Percentiles rank a stretch among this genome's conserved stretches.
Evolutionary conservation across 35 echinoderm and acorn worm species (phyloP).

Genomic region (Lytechinus variegatus): DNA sequence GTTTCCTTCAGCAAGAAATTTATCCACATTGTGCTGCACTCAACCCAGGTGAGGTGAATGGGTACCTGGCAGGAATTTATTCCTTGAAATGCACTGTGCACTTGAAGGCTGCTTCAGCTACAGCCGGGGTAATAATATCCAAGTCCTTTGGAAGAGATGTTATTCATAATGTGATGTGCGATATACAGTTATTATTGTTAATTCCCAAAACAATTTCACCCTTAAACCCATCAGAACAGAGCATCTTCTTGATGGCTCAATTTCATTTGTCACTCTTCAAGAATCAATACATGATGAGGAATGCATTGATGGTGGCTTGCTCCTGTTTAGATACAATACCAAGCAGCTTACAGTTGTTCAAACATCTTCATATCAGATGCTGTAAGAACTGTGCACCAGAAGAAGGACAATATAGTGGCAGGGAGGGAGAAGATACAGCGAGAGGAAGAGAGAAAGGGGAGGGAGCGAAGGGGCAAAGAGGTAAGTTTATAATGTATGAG

Average conservation of each 20-base stretch:
- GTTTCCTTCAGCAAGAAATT: too few species aligned
- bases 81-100: too few species aligned
- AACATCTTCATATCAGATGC: neutral
- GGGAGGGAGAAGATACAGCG: too few species aligned
- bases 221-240: neutral
- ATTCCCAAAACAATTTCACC: neutral
- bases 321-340: neutral
- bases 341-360: neutral
- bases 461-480: too few species aligned
- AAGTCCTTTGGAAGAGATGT: too few species aligned
- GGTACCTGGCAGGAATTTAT: too few species aligned
- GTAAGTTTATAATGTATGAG: neutral
- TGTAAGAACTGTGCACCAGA: neutral
- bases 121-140: too few species aligned
- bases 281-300: neutral
- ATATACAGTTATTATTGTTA: too few species aligned
- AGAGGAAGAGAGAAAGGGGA: neutral
- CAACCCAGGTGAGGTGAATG: too few species aligned
- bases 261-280: neutral
- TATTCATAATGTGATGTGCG: too few species aligned
- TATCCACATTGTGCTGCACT: too few species aligned
- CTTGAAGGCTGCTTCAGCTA: too few species aligned
- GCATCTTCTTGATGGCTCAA: neutral
- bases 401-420: neutral
- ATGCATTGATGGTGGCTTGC: neutral